These are phyloP conservation scores for Fistularia commersonii DNA, from an alignment of 2,797 vertebrate genomes.

Conservation along the genomic window DNA sequence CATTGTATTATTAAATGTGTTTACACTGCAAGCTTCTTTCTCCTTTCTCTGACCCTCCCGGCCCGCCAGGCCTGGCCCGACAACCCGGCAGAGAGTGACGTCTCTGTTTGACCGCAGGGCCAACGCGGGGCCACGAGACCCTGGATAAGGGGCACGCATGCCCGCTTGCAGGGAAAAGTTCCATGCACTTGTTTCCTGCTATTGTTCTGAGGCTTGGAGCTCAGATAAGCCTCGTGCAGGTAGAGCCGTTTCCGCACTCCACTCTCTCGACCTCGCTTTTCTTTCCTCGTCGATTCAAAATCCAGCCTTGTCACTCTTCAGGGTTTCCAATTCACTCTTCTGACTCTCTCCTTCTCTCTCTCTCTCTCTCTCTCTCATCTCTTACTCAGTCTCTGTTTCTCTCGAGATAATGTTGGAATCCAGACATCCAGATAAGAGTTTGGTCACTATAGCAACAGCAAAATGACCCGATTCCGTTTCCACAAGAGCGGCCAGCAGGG, in stretches of 20 bases:
- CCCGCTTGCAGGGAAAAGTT: slow-evolving; percentile 69
- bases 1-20: slow-evolving; percentile 9
- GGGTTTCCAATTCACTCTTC: slow-evolving; percentile 10
- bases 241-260: slow-evolving; percentile 65
- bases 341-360: neutral
- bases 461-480: slow-evolving; percentile 51
- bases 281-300: slow-evolving; percentile 36
- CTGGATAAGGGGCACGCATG: slow-evolving; percentile 74
- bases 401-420: slow-evolving; percentile 60
- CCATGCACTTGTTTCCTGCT: slow-evolving; percentile 78
- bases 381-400: neutral
- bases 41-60: slow-evolving; percentile 2
- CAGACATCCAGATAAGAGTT: slow-evolving; percentile 67
- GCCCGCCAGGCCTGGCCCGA: slow-evolving; percentile 12
- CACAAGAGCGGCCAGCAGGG: slow-evolving; percentile 22
- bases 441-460: slow-evolving; percentile 59
- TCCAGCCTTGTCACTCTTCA: slow-evolving; percentile 11
- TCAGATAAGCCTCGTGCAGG: slow-evolving; percentile 79
- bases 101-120: slow-evolving; percentile 66
- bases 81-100: slow-evolving; percentile 54
- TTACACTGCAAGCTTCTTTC: neutral
- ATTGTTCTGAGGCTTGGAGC: slow-evolving; percentile 76
- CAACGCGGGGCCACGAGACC: slow-evolving; percentile 65
- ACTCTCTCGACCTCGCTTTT: slow-evolving; percentile 35
- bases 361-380: neutral